Conservation (phyloP, 2,888 invertebrate genomes). For the Hypolimnas misippus region DNA sequence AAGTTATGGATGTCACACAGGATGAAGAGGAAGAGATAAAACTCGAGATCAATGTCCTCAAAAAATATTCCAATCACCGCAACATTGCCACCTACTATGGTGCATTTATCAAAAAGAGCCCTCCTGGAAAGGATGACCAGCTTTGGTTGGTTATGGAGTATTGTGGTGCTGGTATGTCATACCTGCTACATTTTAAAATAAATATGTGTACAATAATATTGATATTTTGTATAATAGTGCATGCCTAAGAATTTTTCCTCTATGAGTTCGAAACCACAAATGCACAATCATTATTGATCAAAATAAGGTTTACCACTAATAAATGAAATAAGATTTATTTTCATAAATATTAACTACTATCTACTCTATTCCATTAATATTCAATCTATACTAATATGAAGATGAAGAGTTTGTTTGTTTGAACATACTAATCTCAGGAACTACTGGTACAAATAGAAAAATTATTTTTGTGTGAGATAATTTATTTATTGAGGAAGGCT, state of each 20-base stretch:
- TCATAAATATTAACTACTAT: too few relatives aligned
- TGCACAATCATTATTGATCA: too few relatives aligned
- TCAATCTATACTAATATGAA: too few relatives aligned
- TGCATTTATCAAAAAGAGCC: conserved; percentile 99
- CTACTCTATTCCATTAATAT: too few relatives aligned
- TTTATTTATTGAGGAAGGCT: too few relatives aligned
- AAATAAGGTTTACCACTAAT: too few relatives aligned
- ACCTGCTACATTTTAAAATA: not conserved
- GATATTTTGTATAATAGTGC: not conserved
- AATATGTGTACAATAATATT: not conserved
- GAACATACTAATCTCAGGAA: too few relatives aligned
- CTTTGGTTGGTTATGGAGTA: conserved; percentile 99
- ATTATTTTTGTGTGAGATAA: too few relatives aligned
- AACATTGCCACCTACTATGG: conserved; percentile 99
- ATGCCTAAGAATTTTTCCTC: not conserved
- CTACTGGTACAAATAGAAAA: too few relatives aligned
- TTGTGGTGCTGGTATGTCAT: conserved; percentile 93
- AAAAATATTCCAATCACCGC: conserved; percentile 99
- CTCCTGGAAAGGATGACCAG: conserved; percentile 99
- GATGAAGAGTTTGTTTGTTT: too few relatives aligned
- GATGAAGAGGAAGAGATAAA: conserved; percentile 99
- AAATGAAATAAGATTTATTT: too few relatives aligned
- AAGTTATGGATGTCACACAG: conserved; percentile 99
- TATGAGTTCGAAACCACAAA: too few relatives aligned
- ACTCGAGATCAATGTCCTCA: conserved; percentile 99